Conservation (phyloP, 2,113 vertebrate species). For the Ptychochromis oligacanthus region DNA sequence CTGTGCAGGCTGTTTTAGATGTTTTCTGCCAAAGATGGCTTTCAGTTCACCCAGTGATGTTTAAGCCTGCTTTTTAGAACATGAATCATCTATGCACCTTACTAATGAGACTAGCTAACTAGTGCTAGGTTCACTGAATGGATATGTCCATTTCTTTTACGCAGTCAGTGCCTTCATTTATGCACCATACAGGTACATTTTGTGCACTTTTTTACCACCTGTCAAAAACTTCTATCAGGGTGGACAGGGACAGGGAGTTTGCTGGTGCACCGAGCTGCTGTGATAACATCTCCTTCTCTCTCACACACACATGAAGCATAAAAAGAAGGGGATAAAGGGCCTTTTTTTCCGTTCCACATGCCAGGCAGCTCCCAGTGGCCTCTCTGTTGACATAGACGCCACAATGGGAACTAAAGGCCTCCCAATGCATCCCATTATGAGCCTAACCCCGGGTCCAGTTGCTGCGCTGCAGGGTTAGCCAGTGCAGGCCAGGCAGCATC, state of each 20-base stretch:
- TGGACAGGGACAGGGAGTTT: background rate
- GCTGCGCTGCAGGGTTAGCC: constrained; percentile 86
- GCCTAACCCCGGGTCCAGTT: constrained; percentile 89
- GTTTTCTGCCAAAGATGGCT: too few species aligned
- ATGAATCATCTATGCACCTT: background rate
- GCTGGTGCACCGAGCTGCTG: constrained; percentile 66
- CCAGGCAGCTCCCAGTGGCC: constrained; percentile 90
- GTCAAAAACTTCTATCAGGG: background rate
- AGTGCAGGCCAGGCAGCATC: constrained; percentile 48
- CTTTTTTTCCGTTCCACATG: constrained; percentile 85
- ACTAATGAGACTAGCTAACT: too few species aligned
- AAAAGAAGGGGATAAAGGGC: constrained; percentile 83
- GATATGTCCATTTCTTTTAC: background rate
- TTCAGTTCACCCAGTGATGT: background rate
- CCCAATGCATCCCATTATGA: constrained; percentile 91
- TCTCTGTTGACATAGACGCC: constrained; percentile 94
- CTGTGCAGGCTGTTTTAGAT: too few species aligned
- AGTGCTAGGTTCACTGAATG: too few species aligned
- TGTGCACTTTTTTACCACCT: background rate
- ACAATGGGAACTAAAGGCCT: constrained; percentile 92
- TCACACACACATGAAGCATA: background rate
- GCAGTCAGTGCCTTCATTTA: background rate
- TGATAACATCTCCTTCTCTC: constrained; percentile 68
- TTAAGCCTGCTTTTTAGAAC: background rate
- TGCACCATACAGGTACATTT: background rate